These are phyloP conservation scores for Hippocampus abdominalis DNA, from an alignment of 2,113 vertebrate genomes.

Conservation along the genomic window DNA sequence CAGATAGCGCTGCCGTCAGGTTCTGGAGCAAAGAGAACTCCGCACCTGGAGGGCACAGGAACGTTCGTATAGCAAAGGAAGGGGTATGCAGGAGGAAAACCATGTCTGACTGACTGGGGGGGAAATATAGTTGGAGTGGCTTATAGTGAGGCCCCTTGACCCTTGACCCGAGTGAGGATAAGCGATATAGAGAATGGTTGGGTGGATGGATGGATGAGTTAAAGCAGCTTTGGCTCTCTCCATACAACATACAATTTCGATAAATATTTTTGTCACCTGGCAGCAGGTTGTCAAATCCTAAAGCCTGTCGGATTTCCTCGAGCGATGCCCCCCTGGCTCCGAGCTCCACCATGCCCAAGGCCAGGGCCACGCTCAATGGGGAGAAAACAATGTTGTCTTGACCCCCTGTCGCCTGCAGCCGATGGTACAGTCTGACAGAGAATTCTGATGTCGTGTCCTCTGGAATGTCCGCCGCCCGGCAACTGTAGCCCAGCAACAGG, in stretches of 20 bases:
- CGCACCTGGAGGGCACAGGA: conserved; percentile 70
- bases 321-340: conserved; percentile 85
- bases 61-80: neutral
- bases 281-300: conserved; percentile 84
- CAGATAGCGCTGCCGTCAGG: conserved; percentile 75
- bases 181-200: too few relatives aligned
- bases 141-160: neutral
- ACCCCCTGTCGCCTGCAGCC: conserved; percentile 78
- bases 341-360: conserved; percentile 91
- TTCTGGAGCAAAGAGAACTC: conserved; percentile 88
- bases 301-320: conserved; percentile 84
- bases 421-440: conserved; percentile 89
- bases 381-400: conserved; percentile 97
- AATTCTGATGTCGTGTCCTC: conserved; percentile 85
- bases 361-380: conserved; percentile 84
- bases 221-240: neutral
- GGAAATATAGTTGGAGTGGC: neutral
- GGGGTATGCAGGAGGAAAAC: neutral
- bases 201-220: neutral
- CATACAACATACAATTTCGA: neutral
- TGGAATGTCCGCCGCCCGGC: conserved; percentile 72
- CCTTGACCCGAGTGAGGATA: too few relatives aligned
- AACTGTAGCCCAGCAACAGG: conserved; percentile 71
- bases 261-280: conserved; percentile 67
- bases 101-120: too few relatives aligned